Conservation (phyloP, 2,797 vertebrate species). For the Malurus leucopterus region DNA sequence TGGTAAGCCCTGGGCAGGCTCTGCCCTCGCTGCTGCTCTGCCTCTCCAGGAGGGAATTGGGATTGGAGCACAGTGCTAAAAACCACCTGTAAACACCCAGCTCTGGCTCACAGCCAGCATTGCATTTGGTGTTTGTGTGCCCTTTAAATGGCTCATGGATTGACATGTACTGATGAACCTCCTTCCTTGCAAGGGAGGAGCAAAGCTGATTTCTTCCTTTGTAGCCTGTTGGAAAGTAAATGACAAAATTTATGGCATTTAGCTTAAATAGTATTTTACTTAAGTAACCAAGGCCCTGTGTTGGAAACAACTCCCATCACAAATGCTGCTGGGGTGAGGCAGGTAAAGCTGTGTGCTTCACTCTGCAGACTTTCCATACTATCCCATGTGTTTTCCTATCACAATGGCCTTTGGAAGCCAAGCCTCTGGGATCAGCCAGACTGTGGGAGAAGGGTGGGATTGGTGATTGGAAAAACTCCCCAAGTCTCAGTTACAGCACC, state of each 20-base stretch:
- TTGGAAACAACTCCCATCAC: background rate
- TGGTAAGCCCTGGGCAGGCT: constrained; percentile 71
- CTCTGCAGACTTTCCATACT: background rate
- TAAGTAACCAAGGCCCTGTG: background rate
- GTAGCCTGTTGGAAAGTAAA: background rate
- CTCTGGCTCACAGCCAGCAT: background rate
- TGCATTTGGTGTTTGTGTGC: background rate
- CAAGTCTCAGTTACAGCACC: background rate
- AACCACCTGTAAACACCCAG: background rate
- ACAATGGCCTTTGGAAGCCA: background rate
- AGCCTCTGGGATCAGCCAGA: background rate
- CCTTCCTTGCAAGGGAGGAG: background rate
- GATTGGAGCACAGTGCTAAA: background rate
- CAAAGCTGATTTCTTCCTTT: background rate
- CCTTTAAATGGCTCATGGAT: rapidly evolving
- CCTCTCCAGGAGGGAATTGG: background rate
- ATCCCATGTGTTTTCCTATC: background rate
- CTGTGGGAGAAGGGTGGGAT: background rate
- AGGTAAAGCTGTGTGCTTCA: background rate
- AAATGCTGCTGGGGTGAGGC: background rate
- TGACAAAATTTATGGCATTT: background rate
- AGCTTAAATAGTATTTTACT: background rate
- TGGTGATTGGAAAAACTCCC: background rate
- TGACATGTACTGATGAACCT: background rate
- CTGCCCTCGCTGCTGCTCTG: background rate